phyloP scores from a whole-genome alignment of 2,797 vertebrate genomes.

The Aythya fuligula region DNA sequence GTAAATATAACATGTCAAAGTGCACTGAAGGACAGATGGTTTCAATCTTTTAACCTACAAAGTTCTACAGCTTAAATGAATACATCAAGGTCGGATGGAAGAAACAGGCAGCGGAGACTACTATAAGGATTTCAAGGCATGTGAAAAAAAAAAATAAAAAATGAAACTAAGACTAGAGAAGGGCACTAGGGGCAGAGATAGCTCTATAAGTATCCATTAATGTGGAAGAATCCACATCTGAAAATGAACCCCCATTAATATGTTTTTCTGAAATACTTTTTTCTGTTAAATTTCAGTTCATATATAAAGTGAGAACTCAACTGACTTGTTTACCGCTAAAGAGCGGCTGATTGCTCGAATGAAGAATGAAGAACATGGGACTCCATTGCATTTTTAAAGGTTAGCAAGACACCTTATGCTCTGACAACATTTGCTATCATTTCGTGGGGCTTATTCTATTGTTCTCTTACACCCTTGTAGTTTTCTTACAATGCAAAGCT shows the following conservation, averaged over 20 bases:
- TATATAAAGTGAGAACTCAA: background rate
- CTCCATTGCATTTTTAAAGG: background rate
- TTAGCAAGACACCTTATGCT: background rate
- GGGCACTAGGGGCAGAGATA: background rate
- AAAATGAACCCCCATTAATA: background rate
- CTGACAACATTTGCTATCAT: conserved; percentile 16
- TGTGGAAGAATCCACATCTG: background rate
- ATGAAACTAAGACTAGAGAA: background rate
- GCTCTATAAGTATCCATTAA: background rate
- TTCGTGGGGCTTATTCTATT: background rate
- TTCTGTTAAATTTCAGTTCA: background rate
- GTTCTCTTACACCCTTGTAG: background rate
- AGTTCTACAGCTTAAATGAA: background rate
- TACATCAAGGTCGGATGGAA: background rate
- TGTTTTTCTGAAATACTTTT: background rate
- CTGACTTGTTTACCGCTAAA: background rate
- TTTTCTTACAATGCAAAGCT: background rate
- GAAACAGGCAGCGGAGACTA: background rate
- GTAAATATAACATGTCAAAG: background rate
- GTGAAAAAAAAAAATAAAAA: background rate
- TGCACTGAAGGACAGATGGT: background rate
- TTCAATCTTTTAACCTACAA: background rate
- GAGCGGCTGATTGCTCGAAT: background rate
- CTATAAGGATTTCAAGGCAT: background rate
- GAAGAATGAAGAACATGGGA: conserved; percentile 13